phyloP scores from a whole-genome alignment of 2,797 vertebrate species.

The Carduelis carduelis region DNA sequence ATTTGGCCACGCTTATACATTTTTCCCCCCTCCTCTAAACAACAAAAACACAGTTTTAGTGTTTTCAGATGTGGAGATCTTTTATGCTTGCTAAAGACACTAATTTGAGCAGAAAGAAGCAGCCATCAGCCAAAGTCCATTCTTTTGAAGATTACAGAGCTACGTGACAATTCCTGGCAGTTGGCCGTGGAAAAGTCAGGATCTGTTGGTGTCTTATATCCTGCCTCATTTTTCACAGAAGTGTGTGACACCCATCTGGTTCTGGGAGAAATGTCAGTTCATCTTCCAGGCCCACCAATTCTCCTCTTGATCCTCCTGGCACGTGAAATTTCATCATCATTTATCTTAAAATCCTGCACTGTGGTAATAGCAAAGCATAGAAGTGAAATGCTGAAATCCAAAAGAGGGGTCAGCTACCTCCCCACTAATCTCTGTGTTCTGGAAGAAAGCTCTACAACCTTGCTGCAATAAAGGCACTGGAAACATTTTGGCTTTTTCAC shows the following conservation, averaged over 20 bases:
- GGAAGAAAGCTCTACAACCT: neutral
- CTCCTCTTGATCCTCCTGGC: neutral
- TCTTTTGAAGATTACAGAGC: slow-evolving; percentile 59
- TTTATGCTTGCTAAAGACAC: slow-evolving; percentile 35
- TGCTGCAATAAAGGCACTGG: neutral
- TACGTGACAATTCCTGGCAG: slow-evolving; percentile 61
- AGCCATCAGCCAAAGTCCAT: slow-evolving; percentile 49
- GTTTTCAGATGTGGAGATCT: slow-evolving; percentile 56
- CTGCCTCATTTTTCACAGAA: slow-evolving; percentile 40
- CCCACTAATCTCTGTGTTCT: neutral
- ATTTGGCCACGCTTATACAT: neutral
- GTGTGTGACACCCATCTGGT: slow-evolving; percentile 37
- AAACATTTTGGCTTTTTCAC: neutral
- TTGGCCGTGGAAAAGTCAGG: slow-evolving; percentile 27
- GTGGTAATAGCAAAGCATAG: neutral
- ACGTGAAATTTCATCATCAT: neutral
- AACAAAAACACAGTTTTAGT: slow-evolving; percentile 55
- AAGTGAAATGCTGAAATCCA: neutral
- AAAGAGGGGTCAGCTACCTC: neutral
- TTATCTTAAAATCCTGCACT: neutral
- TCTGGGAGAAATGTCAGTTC: neutral
- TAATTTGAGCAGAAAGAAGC: slow-evolving; percentile 55
- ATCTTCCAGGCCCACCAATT: neutral
- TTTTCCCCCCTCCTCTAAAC: neutral
- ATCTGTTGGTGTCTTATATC: slow-evolving; percentile 39